A percentile compares a stretch with the other conserved stretches of the same genome.
Evolutionary conservation across 2,888 invertebrate species (phyloP).

Genomic region (Ormia ochracea): DNA sequence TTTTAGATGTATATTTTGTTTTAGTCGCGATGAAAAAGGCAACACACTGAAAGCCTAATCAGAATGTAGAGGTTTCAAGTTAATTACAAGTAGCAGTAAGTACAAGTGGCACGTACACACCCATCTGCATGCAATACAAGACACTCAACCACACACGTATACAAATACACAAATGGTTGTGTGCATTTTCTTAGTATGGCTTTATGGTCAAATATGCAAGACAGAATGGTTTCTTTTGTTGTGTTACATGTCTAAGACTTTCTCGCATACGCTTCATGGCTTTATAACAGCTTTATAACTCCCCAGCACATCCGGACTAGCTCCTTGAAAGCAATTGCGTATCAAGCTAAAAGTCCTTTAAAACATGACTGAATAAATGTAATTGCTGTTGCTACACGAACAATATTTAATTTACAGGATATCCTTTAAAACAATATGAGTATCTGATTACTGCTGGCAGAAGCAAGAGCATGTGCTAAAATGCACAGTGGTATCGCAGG

Average conservation of each 20-base stretch:
- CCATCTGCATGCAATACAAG: not conserved
- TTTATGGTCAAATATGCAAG: conserved; percentile 39
- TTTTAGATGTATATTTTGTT: no score
- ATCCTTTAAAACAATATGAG: conserved; percentile 26
- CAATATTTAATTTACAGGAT: conserved; percentile 19
- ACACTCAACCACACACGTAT: not conserved
- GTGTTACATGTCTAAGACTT: conserved; percentile 2
- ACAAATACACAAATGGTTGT: not conserved
- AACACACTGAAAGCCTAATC: conserved; percentile 15
- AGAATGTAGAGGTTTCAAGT: conserved; percentile 22
- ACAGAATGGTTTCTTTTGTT: not conserved
- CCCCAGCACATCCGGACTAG: not conserved
- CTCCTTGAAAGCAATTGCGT: not conserved
- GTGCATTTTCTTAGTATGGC: not conserved
- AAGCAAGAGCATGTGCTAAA: not conserved
- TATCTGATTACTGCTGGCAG: conserved; percentile 41
- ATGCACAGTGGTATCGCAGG: not conserved
- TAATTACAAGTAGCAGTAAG: conserved; percentile 53
- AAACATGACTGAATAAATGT: not conserved
- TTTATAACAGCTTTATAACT: not conserved
- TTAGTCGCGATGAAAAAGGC: not conserved
- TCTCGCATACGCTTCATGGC: not conserved
- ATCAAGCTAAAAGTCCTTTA: not conserved
- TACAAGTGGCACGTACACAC: not conserved
- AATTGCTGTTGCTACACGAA: not conserved